Percentiles rank a stretch among this genome's conserved stretches.
These are phyloP conservation scores for Morelia viridis DNA, from an alignment of 2,797 vertebrate species.

Conservation along the genomic window DNA sequence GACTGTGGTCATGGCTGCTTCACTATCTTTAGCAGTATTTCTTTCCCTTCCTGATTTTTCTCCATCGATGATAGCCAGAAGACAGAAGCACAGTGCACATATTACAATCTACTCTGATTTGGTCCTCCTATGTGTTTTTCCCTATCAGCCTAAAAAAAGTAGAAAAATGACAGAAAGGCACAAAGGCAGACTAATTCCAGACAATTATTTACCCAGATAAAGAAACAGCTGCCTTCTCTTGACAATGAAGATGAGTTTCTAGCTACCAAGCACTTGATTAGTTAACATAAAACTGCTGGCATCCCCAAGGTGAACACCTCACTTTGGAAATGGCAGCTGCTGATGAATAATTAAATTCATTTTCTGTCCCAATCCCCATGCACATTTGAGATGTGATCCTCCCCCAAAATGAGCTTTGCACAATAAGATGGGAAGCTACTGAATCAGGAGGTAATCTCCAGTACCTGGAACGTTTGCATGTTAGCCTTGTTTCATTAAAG, in stretches of 20 bases:
- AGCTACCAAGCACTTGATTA: background rate
- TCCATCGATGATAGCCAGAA: background rate
- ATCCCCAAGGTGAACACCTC: background rate
- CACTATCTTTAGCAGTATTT: background rate
- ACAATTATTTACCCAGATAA: constrained; percentile 20
- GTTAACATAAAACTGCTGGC: background rate
- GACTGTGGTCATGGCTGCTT: background rate
- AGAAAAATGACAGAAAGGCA: background rate
- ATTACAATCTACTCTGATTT: background rate
- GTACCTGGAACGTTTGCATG: background rate
- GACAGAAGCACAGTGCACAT: background rate
- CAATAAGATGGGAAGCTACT: background rate
- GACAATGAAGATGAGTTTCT: background rate
- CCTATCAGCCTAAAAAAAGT: background rate
- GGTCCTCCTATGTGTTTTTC: background rate
- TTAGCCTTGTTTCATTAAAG: background rate
- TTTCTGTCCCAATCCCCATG: background rate
- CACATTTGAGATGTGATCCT: background rate
- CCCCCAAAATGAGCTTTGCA: background rate
- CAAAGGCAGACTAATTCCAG: background rate
- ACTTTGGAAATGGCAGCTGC: constrained; percentile 9
- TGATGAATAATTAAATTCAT: background rate
- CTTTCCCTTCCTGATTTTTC: background rate
- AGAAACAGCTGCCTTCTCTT: constrained; percentile 9
- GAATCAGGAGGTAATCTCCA: background rate